Percentiles rank a stretch among this genome's conserved stretches.
phyloP scores from a whole-genome alignment of 2,113 vertebrate genomes.

The Sorex fumeus region DNA sequence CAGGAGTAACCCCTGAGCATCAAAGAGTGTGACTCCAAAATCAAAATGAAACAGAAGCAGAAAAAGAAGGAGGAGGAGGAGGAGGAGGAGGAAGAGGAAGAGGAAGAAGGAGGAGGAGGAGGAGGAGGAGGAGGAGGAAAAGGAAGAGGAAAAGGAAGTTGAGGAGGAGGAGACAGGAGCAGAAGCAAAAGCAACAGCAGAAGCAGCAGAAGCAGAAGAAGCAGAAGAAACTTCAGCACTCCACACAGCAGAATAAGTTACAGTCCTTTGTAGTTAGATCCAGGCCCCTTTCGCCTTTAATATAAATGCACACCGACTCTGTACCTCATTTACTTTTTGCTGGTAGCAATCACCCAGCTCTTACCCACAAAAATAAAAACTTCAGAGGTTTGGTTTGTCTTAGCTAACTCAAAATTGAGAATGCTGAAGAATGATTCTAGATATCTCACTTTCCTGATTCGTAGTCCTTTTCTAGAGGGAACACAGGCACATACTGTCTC shows the following conservation, averaged over 20 bases:
- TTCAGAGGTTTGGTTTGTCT: neutral
- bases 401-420: constrained; percentile 58
- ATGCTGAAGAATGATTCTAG: constrained; percentile 42
- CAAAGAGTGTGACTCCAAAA: no score
- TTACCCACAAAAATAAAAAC: constrained; percentile 12
- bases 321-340: constrained; percentile 42
- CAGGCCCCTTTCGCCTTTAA: constrained; percentile 55
- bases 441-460: constrained; percentile 36
- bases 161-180: no score
- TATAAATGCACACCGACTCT: constrained; percentile 8
- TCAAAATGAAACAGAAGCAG: no score
- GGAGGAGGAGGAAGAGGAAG: no score
- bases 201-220: no score
- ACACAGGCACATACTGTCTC: constrained; percentile 19
- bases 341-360: constrained; percentile 14
- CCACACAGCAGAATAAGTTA: constrained; percentile 26
- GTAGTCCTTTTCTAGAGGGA: constrained; percentile 46
- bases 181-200: no score
- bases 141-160: no score
- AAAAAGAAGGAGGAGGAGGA: no score
- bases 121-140: no score
- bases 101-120: no score
- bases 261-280: constrained; percentile 1
- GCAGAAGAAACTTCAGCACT: neutral
- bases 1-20: no score